Evolutionary conservation across 2,113 vertebrate species (phyloP), one percentile per base, ranked within the genome.

Genomic region (Carassius auratus): DNA sequence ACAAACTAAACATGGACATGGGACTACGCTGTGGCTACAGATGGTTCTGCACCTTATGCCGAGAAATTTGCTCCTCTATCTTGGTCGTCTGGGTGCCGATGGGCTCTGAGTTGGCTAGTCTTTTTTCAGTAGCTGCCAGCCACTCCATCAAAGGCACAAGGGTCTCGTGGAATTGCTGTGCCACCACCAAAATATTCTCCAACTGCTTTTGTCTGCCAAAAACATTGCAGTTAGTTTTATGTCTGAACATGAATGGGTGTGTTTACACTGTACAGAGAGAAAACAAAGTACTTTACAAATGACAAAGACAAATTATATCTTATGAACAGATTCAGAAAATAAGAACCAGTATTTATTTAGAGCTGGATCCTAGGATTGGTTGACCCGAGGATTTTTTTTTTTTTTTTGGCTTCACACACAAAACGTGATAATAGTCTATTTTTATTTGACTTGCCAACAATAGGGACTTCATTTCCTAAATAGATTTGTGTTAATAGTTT

Each of bases 81-180:
- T 97, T 99, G 50, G 94, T 91, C 0, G 97, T 95, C 89, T 99
- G 96, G 0, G 97, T 99, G 86, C 98, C 98, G 76, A 97, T 94
- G 80, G 97, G 97, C 75, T 99, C 98, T 8, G 96, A 96, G 89
- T 97, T 96, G 15, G 94, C 93, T 45, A 99, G 95, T 55, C 92
- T 95, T 90, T 99, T 99, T 87, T 99, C 98, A 61, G 96, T 93
- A 85, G 92, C 21, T 0, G 92, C 92, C 1, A 99, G 93, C 98
- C 98, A 99, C 71, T 98, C 97, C 2, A 94, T 94, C 92, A 99
- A 87, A 0, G 97, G 98, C 92, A 99, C 98, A 80, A 99, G 90
- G 75, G 96, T 96, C 88, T 99, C 97, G 0, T 99, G 96, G 92
- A 99, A 99, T 90, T 99, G 96, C 91, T 98, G 96, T 0, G 97